phyloP scores from a whole-genome alignment of 2,888 invertebrate genomes.

The Scotopteryx bipunctaria region DNA sequence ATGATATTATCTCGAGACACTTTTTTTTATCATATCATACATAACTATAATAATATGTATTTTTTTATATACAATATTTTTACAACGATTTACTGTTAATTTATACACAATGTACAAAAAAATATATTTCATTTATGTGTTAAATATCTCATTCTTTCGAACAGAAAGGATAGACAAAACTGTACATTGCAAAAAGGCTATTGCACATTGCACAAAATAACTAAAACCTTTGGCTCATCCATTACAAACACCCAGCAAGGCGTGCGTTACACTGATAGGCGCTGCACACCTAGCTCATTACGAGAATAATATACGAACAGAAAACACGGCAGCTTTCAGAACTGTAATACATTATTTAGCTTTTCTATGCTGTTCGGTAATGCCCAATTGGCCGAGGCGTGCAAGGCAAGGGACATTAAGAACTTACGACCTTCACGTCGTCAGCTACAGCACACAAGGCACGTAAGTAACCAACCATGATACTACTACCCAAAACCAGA shows the following conservation, averaged over 20 bases:
- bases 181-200: conserved; percentile 80
- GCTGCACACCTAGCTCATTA: neutral
- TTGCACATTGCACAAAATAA: conserved; percentile 82
- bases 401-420: conserved; percentile 8
- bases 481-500: conserved; percentile 40
- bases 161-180: conserved; percentile 67
- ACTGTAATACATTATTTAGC: too few relatives aligned
- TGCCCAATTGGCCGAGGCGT: neutral
- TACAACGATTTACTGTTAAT: conserved; percentile 67
- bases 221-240: conserved; percentile 81
- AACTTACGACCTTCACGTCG: conserved; percentile 48
- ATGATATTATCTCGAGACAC: conserved; percentile 40
- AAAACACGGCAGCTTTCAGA: too few relatives aligned
- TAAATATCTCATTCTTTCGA: conserved; percentile 58
- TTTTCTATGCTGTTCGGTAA: neutral
- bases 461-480: conserved; percentile 39
- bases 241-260: conserved; percentile 66
- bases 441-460: conserved; percentile 52
- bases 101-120: conserved; percentile 79
- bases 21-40: conserved; percentile 52
- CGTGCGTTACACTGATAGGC: conserved; percentile 53
- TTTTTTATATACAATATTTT: conserved; percentile 43
- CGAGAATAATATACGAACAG: neutral
- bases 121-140: conserved; percentile 59
- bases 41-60: conserved; percentile 35